A percentile compares a stretch with the other conserved stretches of the same genome.
phyloP scores from a whole-genome alignment of 2,797 vertebrate genomes.

The Emys orbicularis region DNA sequence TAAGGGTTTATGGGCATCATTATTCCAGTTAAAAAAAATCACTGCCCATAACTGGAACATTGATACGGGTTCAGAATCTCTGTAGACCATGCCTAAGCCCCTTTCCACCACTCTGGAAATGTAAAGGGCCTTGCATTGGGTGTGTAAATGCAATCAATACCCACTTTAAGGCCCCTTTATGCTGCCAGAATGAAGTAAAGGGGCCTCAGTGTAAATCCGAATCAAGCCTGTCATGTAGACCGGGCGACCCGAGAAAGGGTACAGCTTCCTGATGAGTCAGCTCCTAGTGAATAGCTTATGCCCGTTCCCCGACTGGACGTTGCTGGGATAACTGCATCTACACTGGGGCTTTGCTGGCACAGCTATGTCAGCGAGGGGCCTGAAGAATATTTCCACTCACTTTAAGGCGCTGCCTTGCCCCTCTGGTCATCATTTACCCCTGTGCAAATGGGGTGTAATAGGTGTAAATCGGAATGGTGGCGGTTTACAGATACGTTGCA shows the following conservation, averaged over 20 bases:
- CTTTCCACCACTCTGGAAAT: background rate
- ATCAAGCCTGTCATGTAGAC: background rate
- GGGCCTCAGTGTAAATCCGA: background rate
- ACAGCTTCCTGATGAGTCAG: no score
- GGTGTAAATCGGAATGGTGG: background rate
- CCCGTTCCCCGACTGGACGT: no score
- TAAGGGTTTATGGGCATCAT: no score
- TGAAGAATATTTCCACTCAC: background rate
- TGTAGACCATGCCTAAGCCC: no score
- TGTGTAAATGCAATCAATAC: background rate
- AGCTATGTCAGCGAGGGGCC: background rate
- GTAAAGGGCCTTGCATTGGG: background rate
- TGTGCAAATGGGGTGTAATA: background rate
- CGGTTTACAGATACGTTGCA: background rate
- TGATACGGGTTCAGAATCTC: no score
- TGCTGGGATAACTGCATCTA: no score
- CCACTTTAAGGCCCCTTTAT: background rate
- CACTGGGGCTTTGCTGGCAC: no score
- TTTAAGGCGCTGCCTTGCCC: background rate
- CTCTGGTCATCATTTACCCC: background rate
- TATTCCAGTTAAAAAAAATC: no score
- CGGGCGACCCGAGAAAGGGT: accelerated
- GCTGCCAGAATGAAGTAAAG: background rate
- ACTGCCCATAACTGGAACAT: no score
- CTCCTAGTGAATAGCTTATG: no score